These are phyloP conservation scores for Ostrea edulis DNA, from an alignment of 1,140 invertebrate genomes.

Conservation along the genomic window DNA sequence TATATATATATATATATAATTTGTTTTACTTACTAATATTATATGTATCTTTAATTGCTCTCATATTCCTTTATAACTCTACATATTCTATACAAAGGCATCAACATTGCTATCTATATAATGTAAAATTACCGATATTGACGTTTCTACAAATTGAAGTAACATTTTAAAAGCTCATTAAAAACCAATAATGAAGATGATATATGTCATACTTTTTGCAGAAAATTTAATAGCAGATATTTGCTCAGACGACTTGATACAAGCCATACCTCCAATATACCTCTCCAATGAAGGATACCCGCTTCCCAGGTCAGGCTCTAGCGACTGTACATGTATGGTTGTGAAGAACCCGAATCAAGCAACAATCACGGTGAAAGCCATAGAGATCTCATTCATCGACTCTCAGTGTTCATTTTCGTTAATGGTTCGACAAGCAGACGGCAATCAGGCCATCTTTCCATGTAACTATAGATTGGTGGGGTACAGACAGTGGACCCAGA, in stretches of 20 bases:
- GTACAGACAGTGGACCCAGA: neutral
- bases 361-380: neutral
- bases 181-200: neutral
- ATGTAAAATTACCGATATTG: too few relatives aligned
- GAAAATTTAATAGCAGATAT: constrained; percentile 1
- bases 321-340: constrained; percentile 5
- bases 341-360: neutral
- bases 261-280: constrained; percentile 18
- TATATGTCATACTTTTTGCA: neutral
- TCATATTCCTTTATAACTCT: too few relatives aligned
- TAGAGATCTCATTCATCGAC: neutral
- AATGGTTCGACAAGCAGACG: neutral
- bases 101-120: too few relatives aligned
- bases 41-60: too few relatives aligned
- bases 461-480: neutral
- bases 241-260: constrained; percentile 27
- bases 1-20: too few relatives aligned
- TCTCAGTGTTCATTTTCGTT: constrained; percentile 8
- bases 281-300: constrained; percentile 13
- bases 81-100: too few relatives aligned
- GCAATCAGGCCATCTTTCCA: neutral
- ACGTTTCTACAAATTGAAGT: too few relatives aligned
- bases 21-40: too few relatives aligned
- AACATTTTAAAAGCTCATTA: neutral
- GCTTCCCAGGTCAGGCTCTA: neutral